Base-by-base conservation (phyloP, 2,797 vertebrate species). In the Acipenser oxyrinchus region DNA sequence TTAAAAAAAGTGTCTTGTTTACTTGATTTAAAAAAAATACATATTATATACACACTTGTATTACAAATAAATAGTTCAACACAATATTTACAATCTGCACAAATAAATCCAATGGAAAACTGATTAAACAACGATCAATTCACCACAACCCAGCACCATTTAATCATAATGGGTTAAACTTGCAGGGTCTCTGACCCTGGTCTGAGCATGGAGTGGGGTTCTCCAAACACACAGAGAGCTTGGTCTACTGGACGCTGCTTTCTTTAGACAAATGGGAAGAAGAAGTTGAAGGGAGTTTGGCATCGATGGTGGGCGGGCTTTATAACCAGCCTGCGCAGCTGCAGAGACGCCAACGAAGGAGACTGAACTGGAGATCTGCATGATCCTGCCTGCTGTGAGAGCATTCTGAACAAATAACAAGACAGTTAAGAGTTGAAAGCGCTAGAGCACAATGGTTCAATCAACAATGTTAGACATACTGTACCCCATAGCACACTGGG, bases 181-280 rank as follows among this genome's bases (percentile, higher is more conserved):
- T 23, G 23, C 3, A 23, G 23, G n/a, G n/a, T n/a, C n/a, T n/a
- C n/a, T n/a, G n/a, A n/a, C 15, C 15, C 15, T 18, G 15, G 15
- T 18, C 15, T 1, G n/a, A n/a, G n/a, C n/a, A n/a, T 23, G 23
- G 23, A 23, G 1, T 23, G 23, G 23, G 23, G 23, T 23, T 23
- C 23, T 23, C 23, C 3, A 23, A 23, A 23, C 23, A 3, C 23
- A 23, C 3, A 23, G 23, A 23, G 23, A 23, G 1, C 23, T 23
- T 23, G 23, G 23, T 23, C 23, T 1, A 23, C 23, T 23, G 23
- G 23, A 23, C 23, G 23, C 51, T 57, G 61, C 48, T 15, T 64
- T 58, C 51, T 1, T 93, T 79, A 98, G n/a, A 91, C 85, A 74
- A 99, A 97, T 0, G 95, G 96, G 73, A 94, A 94, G 87, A 97